These are phyloP conservation scores for Sitophilus oryzae DNA, from an alignment of 1,140 invertebrate genomes.

Conservation along the genomic window DNA sequence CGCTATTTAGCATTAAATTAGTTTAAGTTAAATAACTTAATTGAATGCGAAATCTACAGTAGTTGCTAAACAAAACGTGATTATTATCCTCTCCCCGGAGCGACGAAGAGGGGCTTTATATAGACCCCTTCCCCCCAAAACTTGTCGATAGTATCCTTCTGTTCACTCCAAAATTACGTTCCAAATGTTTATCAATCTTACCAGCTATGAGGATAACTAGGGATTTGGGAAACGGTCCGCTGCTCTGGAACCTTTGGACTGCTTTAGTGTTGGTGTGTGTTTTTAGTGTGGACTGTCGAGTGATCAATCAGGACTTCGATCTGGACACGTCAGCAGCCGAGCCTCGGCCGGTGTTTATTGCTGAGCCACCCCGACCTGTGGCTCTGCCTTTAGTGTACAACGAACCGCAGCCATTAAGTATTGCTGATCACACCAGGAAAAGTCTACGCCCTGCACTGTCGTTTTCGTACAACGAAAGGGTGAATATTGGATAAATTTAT, in stretches of 20 bases:
- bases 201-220: neutral
- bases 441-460: conserved; percentile 27
- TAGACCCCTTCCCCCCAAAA: conserved; percentile 14
- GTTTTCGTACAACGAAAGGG: conserved; percentile 29
- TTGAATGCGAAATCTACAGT: conserved; percentile 7
- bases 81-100: conserved; percentile 1
- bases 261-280: conserved; percentile 12
- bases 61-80: conserved; percentile 20
- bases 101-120: conserved; percentile 15
- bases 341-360: conserved; percentile 28
- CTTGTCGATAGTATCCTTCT: conserved; percentile 4
- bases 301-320: conserved; percentile 17
- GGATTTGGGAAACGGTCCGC: neutral
- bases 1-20: conserved; percentile 15
- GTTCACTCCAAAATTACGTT: neutral
- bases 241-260: neutral
- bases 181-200: neutral
- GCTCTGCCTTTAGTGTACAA: conserved; percentile 20
- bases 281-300: conserved; percentile 3
- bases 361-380: conserved; percentile 17
- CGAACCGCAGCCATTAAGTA: conserved; percentile 16
- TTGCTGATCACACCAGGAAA: conserved; percentile 33
- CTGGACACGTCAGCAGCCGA: conserved; percentile 27
- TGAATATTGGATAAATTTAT: neutral
- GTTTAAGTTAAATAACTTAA: conserved; percentile 9